Evolutionary conservation across 1,140 invertebrate species (phyloP), one percentile per base, ranked within the genome.

Genomic region (Belonocnema kinseyi): DNA sequence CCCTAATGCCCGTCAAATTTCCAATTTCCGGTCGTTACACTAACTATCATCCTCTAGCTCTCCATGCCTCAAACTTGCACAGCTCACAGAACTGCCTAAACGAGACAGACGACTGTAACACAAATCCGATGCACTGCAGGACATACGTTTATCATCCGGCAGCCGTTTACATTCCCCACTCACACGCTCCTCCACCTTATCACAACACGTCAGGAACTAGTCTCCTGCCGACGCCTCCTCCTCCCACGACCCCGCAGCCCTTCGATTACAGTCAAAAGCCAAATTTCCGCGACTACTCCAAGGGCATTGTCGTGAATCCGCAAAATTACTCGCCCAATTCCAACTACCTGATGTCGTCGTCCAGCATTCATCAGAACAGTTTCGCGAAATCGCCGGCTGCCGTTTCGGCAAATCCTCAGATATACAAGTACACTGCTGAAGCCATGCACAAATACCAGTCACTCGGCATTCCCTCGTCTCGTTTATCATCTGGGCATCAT

Each of bases 1-100:
- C 89, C 52, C 50, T 90, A 75, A 87, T 91, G 85, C 89, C 90
- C 53, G 72, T 90, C 52, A 91, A 91, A 88, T 88, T 88, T 73
- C 88, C 87, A 40, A 56, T 89, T 50, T 83, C 84, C 79, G 81
- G 84, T 81, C 87, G 88, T 72, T 90, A 88, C 75, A 72, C 85
- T 70, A 88, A 87, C 80, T 89, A 88, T 71, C 89, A 90, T 80
- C 82, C 87, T 13, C 73, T 89, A 50, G 77, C 86, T 50, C 80
- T 90, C 58, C 88, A 89, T 66, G 72, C 84, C 21, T 52, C 82
- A 54, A 82, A 83, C 66, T 72, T 86, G 54, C 82, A 86, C 52
- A 79, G 80, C 72, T 72, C 86, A 50, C 87, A 87, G 53, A 85
- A 80, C 10, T 82, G 82, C 66, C 72, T 86, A 71, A 85, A 78